Percentiles rank a stretch among this genome's conserved stretches.
These are phyloP conservation scores for Xanthia icteritia DNA, from an alignment of 2,888 invertebrate genomes.

Conservation along the genomic window DNA sequence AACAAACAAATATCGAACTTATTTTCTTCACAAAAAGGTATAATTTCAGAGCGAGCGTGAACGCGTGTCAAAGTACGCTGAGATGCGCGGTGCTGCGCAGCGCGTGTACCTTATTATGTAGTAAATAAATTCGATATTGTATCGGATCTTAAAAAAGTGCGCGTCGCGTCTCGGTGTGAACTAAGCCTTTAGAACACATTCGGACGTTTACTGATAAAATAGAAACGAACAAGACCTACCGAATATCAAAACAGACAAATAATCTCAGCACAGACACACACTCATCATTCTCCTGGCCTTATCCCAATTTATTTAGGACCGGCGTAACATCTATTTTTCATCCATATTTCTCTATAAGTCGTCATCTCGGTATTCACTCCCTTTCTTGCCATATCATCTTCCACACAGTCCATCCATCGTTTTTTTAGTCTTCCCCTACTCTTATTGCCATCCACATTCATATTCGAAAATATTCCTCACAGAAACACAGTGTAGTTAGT, in stretches of 20 bases:
- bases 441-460: not conserved
- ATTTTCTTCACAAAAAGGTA: no score
- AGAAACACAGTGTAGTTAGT: not conserved
- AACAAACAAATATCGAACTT: no score
- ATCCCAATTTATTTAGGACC: not conserved
- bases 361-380: not conserved
- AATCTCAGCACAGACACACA: constrained; percentile 15
- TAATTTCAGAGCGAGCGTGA: no score
- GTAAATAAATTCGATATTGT: no score
- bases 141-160: no score
- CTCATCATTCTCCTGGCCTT: not conserved
- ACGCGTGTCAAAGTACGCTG: no score
- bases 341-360: not conserved
- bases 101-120: no score
- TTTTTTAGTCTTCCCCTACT: not conserved
- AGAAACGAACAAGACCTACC: not conserved
- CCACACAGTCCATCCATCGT: not conserved
- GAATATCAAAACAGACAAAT: constrained; percentile 53
- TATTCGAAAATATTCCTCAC: not conserved
- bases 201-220: not conserved
- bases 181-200: no score
- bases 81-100: no score
- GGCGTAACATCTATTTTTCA: not conserved
- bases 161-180: no score
- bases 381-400: not conserved